Percentiles rank a stretch among this genome's conserved stretches.
Conservation (phyloP, 2,888 invertebrate species). For the Seira musarum region DNA sequence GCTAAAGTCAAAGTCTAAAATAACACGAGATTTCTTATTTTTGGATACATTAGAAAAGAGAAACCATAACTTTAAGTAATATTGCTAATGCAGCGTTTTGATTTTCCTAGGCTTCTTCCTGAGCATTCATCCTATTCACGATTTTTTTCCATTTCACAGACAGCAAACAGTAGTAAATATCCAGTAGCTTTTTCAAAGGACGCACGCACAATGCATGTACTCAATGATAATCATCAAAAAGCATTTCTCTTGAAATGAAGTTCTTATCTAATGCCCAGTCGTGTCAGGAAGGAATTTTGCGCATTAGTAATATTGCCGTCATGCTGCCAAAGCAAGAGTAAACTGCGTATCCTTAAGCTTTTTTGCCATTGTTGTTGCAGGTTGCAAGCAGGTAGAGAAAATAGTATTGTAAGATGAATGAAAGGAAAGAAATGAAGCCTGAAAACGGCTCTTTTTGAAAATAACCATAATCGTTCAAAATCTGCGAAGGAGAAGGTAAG, state of each 20-base stretch:
- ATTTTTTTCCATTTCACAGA: not conserved
- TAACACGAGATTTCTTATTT: constrained; percentile 13
- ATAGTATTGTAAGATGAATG: not conserved
- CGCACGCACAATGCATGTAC: not conserved
- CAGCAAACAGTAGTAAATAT: not conserved
- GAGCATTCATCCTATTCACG: constrained; percentile 1
- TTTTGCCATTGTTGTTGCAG: not conserved
- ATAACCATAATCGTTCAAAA: not conserved
- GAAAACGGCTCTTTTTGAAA: not conserved
- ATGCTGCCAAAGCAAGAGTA: not conserved
- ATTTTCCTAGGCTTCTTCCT: constrained; percentile 4
- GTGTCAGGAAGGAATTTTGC: constrained; percentile 21
- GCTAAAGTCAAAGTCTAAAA: not conserved
- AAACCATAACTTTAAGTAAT: constrained; percentile 7
- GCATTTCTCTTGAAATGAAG: constrained; percentile 15
- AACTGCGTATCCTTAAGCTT: not conserved
- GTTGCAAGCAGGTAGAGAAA: not conserved
- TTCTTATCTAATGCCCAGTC: not conserved
- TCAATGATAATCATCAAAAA: constrained; percentile 8
- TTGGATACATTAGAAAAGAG: constrained; percentile 9
- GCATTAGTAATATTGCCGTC: constrained; percentile 3
- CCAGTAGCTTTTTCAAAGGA: too few relatives aligned
- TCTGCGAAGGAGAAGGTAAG: not conserved
- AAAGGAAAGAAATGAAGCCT: not conserved
- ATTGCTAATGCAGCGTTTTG: constrained; percentile 13